phyloP scores from a whole-genome alignment of 1,140 invertebrate species.

The Littorina saxatilis region DNA sequence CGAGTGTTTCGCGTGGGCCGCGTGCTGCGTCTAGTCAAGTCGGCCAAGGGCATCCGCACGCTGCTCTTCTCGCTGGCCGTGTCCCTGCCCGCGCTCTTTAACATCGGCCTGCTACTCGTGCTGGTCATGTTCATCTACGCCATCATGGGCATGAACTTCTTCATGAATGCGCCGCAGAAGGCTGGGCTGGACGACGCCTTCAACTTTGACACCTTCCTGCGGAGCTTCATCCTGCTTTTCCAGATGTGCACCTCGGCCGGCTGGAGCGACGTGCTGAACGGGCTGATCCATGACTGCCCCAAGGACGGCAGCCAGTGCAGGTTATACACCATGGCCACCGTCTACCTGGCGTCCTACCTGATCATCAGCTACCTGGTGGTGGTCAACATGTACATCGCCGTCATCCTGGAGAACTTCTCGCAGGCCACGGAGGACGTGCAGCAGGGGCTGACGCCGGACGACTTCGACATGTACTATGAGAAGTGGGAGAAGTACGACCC shows the following conservation, averaged over 20 bases:
- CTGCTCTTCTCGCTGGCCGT: conserved; percentile 97
- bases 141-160: conserved; percentile 99
- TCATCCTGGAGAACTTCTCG: conserved; percentile 99
- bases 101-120: conserved; percentile 98
- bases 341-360: conserved; percentile 95
- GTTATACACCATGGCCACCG: conserved; percentile 93
- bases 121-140: conserved; percentile 99
- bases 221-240: conserved; percentile 98
- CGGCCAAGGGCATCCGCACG: conserved; percentile 96
- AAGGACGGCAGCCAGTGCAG: conserved; percentile 85
- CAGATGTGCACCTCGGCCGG: conserved; percentile 99
- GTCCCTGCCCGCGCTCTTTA: conserved; percentile 98
- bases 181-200: conserved; percentile 97
- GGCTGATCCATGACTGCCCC: conserved; percentile 90
- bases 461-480: conserved; percentile 99
- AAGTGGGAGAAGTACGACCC: conserved; percentile 99
- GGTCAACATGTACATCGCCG: conserved; percentile 99
- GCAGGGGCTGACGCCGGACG: conserved; percentile 97
- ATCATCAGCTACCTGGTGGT: conserved; percentile 99
- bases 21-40: conserved; percentile 96
- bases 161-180: conserved; percentile 97
- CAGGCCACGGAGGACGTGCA: conserved; percentile 99
- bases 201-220: conserved; percentile 99
- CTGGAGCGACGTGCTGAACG: conserved; percentile 96
- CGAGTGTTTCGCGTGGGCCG: conserved; percentile 98